A percentile compares a stretch with the other conserved stretches of the same genome.
These are phyloP conservation scores for Porites lobata DNA, from an alignment of 92 coral and sea anemone species.

Conservation along the genomic window DNA sequence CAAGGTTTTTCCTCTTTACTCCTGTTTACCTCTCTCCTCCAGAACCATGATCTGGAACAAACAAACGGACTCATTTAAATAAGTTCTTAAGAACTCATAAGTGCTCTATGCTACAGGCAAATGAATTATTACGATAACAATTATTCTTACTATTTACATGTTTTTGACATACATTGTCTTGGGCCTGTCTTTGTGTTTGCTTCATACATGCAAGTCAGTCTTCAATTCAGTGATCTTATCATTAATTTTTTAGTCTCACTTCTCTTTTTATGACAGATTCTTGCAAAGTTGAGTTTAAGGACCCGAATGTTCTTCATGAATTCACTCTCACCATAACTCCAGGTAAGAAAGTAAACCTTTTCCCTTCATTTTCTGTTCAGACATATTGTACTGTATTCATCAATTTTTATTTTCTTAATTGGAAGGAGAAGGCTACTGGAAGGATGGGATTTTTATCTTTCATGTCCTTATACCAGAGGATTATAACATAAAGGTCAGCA, in stretches of 20 bases:
- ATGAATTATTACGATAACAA: too few relatives aligned
- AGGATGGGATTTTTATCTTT: constrained; percentile 90
- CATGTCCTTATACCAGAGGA: constrained; percentile 94
- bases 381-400: background rate
- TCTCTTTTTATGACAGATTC: constrained; percentile 64
- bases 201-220: too few relatives aligned
- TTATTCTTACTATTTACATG: too few relatives aligned
- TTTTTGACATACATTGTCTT: too few relatives aligned
- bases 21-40: too few relatives aligned
- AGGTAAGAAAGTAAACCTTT: constrained; percentile 61
- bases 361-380: background rate
- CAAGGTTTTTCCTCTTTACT: too few relatives aligned
- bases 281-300: constrained; percentile 84
- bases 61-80: too few relatives aligned
- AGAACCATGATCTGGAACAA: too few relatives aligned
- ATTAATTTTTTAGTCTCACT: background rate
- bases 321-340: constrained; percentile 91
- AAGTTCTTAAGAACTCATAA: too few relatives aligned
- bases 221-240: too few relatives aligned
- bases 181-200: background rate
- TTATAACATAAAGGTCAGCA: constrained; percentile 90
- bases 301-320: constrained; percentile 84
- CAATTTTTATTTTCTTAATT: background rate
- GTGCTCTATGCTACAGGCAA: too few relatives aligned
- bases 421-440: constrained; percentile 97